phyloP scores from a whole-genome alignment of 2,113 vertebrate species.

The Pseudorhombus dupliciocellatus region DNA sequence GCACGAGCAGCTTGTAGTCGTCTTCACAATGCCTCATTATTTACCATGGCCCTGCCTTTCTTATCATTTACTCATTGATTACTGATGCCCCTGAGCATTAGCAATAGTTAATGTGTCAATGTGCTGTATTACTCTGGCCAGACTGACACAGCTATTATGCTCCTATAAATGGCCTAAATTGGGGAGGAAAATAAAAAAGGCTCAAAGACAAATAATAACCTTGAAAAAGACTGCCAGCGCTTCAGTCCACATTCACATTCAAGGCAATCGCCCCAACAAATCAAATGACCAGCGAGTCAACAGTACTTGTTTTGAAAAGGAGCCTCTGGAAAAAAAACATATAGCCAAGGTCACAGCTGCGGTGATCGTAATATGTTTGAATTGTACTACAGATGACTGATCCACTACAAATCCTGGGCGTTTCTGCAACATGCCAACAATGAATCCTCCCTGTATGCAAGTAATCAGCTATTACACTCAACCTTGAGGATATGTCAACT shows the following conservation, averaged over 20 bases:
- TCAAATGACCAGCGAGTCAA: constrained; percentile 75
- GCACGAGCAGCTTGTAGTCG: constrained; percentile 49
- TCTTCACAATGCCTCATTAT: constrained; percentile 53
- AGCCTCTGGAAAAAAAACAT: constrained; percentile 54
- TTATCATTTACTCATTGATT: constrained; percentile 65
- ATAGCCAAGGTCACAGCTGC: constrained; percentile 64
- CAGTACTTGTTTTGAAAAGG: constrained; percentile 69
- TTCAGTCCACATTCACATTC: constrained; percentile 60
- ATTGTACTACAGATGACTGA: constrained; percentile 69
- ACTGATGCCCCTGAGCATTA: constrained; percentile 45
- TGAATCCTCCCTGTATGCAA: constrained; percentile 50
- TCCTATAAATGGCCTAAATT: constrained; percentile 43
- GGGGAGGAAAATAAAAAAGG: constrained; percentile 35
- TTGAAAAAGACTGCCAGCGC: constrained; percentile 48
- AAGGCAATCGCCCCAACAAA: constrained; percentile 65
- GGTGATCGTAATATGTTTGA: constrained; percentile 64
- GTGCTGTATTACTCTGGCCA: constrained; percentile 43
- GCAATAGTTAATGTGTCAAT: constrained; percentile 62
- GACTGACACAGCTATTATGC: constrained; percentile 29
- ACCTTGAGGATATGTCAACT: constrained; percentile 71
- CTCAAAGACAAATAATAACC: constrained; percentile 61
- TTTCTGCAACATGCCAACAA: constrained; percentile 54
- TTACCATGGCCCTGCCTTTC: constrained; percentile 29
- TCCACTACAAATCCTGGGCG: constrained; percentile 61
- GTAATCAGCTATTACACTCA: constrained; percentile 52